phyloP scores from a whole-genome alignment of 2,888 invertebrate species.

The Seira sanloemensis region DNA sequence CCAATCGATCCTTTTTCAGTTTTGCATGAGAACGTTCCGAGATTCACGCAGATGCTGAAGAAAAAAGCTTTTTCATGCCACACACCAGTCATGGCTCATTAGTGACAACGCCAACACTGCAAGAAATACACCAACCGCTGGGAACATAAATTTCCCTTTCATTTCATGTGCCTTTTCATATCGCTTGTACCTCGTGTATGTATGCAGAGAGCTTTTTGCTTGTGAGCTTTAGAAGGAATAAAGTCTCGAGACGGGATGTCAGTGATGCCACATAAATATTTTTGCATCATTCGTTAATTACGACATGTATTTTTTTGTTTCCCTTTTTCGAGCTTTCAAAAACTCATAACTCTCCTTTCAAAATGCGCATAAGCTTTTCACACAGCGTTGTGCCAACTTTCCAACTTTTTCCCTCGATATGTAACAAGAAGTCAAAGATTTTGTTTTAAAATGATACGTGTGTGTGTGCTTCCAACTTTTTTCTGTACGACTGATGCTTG shows the following conservation, averaged over 20 bases:
- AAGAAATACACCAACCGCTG: not conserved
- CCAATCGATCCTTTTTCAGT: too few species aligned
- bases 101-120: conserved; percentile 38
- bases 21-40: too few species aligned
- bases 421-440: too few species aligned
- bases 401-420: not conserved
- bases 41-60: too few species aligned
- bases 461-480: not conserved
- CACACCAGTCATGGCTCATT: conserved; percentile 42
- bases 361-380: not conserved
- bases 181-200: too few species aligned
- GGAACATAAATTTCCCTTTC: not conserved
- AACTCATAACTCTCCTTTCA: not conserved
- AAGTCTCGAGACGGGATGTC: not conserved
- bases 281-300: conserved; percentile 20
- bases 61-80: not conserved
- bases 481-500: not conserved
- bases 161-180: too few species aligned
- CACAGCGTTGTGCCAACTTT: not conserved
- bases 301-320: not conserved
- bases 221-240: too few species aligned
- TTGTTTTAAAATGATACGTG: too few species aligned
- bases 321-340: not conserved
- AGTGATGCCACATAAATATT: conserved; percentile 30
- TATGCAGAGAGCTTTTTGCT: too few species aligned